Base-by-base conservation (phyloP, 2,888 invertebrate genomes). In the Drosophila multiciliata region DNA sequence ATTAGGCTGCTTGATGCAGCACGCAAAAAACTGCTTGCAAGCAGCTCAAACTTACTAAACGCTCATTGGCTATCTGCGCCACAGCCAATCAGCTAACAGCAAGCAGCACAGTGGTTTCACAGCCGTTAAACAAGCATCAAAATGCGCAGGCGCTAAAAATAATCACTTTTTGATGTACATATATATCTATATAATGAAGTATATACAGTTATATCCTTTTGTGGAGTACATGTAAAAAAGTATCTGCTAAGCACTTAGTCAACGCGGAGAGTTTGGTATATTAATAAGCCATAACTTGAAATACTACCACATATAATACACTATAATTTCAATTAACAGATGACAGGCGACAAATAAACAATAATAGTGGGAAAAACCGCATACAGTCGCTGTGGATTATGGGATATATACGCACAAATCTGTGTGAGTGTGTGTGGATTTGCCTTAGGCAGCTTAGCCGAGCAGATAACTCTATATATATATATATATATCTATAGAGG, bases 71-170 rank as follows among this genome's bases (percentile, higher is more conserved):
- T n/a, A 2, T 20, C n/a, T n/a, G 3, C 3, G 6, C 1, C 8
- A 2, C 0, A 45, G 55, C 79, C 79, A 73, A 79, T 73, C 62
- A 61, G 1, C 1, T 0, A 0, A 1, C 12, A 48, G 59, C 53
- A 49, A 38, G 5, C 20, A n/a, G 40, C 53, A 80, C 77, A 66
- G 66, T 76, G 76, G 79, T 48, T 9, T 26, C n/a, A 29, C 11
- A 42, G 4, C 45, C 36, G 8, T 29, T 11, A 32, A 77, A 62
- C 35, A 11, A 17, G 32, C 36, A 17, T 2, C 17, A 53, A 63
- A 60, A n/a, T 23, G 78, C 78, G 78, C 78, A 78, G 29, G 42
- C 78, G 78, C 65, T 36, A 6, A 15, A 23, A 29, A 48, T 23
- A 42, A n/a, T 36, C 52, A 23, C 15, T 7, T n/a, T 12, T 12